Evolutionary conservation across 53 echinoderm and acorn worm genomes (phyloP), one percentile per base, ranked within the genome.

Genomic region (Hippasteria phrygiana): DNA sequence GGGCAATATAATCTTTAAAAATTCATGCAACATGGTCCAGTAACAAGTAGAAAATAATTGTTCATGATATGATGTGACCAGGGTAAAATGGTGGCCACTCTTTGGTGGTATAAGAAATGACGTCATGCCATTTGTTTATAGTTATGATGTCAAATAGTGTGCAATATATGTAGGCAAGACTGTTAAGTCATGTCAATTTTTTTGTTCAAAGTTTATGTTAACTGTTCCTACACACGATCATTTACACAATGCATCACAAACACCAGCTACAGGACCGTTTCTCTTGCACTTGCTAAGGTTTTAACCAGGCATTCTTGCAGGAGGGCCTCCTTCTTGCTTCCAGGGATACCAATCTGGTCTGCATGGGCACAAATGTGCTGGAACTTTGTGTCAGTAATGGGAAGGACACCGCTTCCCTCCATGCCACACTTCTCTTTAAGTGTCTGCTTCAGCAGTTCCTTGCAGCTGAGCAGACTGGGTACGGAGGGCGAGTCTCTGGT

Each of bases 241-340:
- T 40, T 41, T 73, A 73, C 10, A 73, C 43, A 42, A n/a, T 47
- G 27, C 65, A 28, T 45, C 45, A 31, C 48, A 73, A 32, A 1
- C 56, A 50, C 38, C 26, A 31, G 11, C 66, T 89, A 93, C 26
- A 93, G 76, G 43, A 93, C 75, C 4, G 93, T 93, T 70, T 93
- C 93, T 29, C 91, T 84, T 43, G 93, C 91, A 83, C 69, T 82
- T 50, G 90, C 88, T 37, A 93, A 62, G 36, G 88, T 91, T 50
- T 91, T 93, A 12, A 85, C 93, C n/a, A 93, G 88, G 9, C 91
- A 91, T 71, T 78, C 91, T 29, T 88, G 88, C 1, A 83, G 73
- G 1, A 91, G 78, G 37, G 79, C 85, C 42, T 92, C 73, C 39
- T 83, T 86, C 43, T 89, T 89, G 63, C 73, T 80, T 9, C 87